phyloP scores from a whole-genome alignment of 1,140 invertebrate species.

The Odontomachus brunneus region DNA sequence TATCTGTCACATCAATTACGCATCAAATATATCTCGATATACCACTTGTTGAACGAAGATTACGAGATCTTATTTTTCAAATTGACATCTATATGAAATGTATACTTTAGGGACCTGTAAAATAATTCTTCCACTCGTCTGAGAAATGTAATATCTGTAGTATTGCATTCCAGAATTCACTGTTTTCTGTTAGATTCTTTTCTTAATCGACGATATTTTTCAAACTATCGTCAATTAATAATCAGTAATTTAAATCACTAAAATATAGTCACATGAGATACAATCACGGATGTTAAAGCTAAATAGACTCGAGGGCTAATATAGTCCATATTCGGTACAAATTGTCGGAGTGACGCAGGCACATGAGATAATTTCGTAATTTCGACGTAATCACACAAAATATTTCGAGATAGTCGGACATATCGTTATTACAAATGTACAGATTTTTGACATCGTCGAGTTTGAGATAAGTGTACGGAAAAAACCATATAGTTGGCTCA shows the following conservation, averaged over 20 bases:
- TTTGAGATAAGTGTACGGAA: no score
- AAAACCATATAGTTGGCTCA: no score
- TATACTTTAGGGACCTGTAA: constrained; percentile 22
- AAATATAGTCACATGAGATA: no score
- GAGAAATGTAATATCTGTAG: background rate
- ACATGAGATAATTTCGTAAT: no score
- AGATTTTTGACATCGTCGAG: no score
- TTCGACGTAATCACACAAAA: no score
- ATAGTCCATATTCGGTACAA: background rate
- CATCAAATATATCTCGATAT: constrained; percentile 6
- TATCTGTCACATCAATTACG: background rate
- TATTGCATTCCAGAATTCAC: background rate
- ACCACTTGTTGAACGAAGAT: constrained; percentile 35
- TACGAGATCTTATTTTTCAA: constrained; percentile 8
- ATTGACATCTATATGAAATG: constrained; percentile 19
- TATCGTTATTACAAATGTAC: no score
- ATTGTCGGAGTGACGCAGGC: background rate
- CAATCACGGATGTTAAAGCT: background rate
- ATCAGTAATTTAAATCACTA: background rate
- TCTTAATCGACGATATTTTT: background rate
- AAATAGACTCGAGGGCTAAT: constrained; percentile 21
- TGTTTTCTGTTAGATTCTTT: background rate
- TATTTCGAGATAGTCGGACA: background rate
- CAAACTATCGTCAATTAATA: background rate
- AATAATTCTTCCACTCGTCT: background rate